These are phyloP conservation scores for Drosophila hydei DNA, from an alignment of 1,140 invertebrate species.

Conservation along the genomic window DNA sequence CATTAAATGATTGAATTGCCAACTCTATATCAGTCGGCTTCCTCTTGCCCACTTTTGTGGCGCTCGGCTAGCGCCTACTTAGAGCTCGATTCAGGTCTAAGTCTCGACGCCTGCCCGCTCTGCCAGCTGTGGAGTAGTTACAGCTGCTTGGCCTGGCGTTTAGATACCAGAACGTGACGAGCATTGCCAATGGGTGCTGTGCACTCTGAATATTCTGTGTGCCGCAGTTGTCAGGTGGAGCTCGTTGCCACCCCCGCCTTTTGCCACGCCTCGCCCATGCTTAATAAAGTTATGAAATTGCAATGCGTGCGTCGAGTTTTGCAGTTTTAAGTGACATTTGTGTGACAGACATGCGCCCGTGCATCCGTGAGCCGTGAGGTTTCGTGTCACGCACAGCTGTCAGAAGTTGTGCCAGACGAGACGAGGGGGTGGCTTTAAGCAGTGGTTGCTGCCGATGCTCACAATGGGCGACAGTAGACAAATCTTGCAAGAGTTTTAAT, in stretches of 20 bases:
- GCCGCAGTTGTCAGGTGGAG: constrained; percentile 28
- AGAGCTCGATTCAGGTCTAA: neutral
- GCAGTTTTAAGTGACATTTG: constrained; percentile 79
- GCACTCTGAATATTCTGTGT: neutral
- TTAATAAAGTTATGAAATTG: constrained; percentile 76
- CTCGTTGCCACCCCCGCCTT: neutral
- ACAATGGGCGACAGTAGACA: neutral
- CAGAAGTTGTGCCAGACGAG: neutral
- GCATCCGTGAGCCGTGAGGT: constrained; percentile 69
- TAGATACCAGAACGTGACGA: constrained; percentile 35
- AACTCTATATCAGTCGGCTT: constrained; percentile 42
- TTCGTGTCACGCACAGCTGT: constrained; percentile 51
- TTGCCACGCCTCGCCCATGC: neutral
- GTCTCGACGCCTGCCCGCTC: neutral
- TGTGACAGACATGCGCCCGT: constrained; percentile 76
- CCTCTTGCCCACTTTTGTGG: constrained; percentile 17
- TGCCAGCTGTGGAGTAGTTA: constrained; percentile 17
- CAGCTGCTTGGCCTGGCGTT: constrained; percentile 33
- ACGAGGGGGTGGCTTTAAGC: neutral
- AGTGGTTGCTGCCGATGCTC: neutral
- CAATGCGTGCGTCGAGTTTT: constrained; percentile 62
- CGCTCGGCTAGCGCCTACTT: constrained; percentile 10
- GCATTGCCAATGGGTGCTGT: constrained; percentile 10
- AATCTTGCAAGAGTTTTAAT: no score
- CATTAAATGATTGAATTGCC: constrained; percentile 72